Percentiles rank a stretch among this genome's conserved stretches.
Conservation (phyloP, 2,113 vertebrate genomes). For the Coptodon bakossiorum region DNA sequence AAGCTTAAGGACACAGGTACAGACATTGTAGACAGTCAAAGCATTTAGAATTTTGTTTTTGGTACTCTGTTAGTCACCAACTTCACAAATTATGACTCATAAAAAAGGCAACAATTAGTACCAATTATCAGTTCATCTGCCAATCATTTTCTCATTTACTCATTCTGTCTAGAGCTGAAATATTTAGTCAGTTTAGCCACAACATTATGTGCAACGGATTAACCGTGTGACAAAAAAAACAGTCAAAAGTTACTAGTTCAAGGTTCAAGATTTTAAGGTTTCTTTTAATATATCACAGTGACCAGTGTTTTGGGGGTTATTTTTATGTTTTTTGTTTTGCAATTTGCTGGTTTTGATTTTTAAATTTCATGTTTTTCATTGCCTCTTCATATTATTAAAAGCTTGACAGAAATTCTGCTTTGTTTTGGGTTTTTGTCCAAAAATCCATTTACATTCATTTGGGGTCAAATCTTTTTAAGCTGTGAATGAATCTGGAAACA, state of each 20-base stretch:
- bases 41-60: background rate
- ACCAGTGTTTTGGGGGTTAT: accelerated
- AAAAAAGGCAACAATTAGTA: background rate
- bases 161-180: background rate
- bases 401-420: background rate
- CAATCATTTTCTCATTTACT: background rate
- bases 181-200: background rate
- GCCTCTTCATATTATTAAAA: background rate
- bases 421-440: background rate
- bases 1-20: background rate
- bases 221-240: background rate
- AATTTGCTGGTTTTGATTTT: background rate
- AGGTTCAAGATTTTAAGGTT: background rate
- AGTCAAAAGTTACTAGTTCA: background rate
- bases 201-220: background rate
- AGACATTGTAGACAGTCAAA: background rate
- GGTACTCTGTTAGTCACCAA: background rate
- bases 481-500: background rate
- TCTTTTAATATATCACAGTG: background rate
- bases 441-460: background rate
- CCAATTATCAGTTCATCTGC: background rate
- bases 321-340: background rate
- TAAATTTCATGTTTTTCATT: background rate
- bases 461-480: background rate
- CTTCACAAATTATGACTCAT: background rate